A percentile compares a stretch with the other conserved stretches of the same genome.
Evolutionary conservation across 2,797 vertebrate species (phyloP).

Genomic region (Heteromormyrus szaboi): DNA sequence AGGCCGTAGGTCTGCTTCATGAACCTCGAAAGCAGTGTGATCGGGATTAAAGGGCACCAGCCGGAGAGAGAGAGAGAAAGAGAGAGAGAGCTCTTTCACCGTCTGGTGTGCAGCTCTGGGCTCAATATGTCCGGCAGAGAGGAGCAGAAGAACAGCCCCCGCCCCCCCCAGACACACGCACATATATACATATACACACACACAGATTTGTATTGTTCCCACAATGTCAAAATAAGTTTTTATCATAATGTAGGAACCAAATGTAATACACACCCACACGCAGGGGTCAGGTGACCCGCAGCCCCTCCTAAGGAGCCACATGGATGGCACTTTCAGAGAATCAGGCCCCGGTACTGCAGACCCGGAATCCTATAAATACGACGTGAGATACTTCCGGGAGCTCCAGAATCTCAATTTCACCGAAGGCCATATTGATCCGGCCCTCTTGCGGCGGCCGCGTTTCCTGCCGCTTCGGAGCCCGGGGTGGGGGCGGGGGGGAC

Average conservation of each 20-base stretch:
- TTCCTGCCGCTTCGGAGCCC: conserved; percentile 38
- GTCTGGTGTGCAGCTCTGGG: neutral
- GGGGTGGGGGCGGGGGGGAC: conserved; percentile 13
- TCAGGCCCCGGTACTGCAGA: conserved; percentile 13
- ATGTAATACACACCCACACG: neutral
- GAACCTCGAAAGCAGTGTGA: neutral
- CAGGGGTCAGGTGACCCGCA: neutral
- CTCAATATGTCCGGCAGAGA: neutral
- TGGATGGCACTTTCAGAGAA: neutral
- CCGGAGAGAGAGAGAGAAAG: neutral
- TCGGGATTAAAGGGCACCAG: neutral
- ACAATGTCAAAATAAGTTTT: neutral
- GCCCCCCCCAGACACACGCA: neutral
- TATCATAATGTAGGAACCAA: too few species aligned
- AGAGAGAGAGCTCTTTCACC: neutral
- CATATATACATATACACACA: neutral
- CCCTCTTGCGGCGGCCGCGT: conserved; percentile 50
- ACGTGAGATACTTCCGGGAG: conserved; percentile 31
- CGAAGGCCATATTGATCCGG: conserved; percentile 49
- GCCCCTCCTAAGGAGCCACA: neutral
- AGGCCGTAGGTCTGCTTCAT: neutral
- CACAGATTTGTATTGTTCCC: neutral
- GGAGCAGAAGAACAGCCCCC: neutral
- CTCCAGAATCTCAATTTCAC: conserved; percentile 43
- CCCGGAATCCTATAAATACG: conserved; percentile 43